Conservation (phyloP, 1,140 invertebrate species). For the Ceratina japonica region DNA sequence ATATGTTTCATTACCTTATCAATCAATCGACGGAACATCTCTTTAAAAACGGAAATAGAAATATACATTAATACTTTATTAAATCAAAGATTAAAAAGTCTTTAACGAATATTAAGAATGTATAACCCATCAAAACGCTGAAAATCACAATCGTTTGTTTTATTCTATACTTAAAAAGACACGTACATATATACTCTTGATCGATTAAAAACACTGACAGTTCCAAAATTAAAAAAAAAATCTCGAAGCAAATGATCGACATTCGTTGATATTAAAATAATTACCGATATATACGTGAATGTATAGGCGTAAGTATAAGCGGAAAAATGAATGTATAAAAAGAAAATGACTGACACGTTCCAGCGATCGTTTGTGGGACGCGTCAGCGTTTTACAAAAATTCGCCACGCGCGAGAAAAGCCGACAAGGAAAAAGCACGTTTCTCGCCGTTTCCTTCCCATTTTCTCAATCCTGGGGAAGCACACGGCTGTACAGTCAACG, state of each 20-base stretch:
- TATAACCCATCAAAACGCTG: too few relatives aligned
- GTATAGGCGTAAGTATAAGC: too few relatives aligned
- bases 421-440: not conserved
- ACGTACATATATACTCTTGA: too few relatives aligned
- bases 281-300: not conserved
- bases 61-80: not conserved
- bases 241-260: too few relatives aligned
- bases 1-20: conserved; percentile 7
- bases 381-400: conserved; percentile 27
- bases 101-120: too few relatives aligned
- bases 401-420: conserved; percentile 8
- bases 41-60: not conserved
- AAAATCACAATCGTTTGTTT: too few relatives aligned
- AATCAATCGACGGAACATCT: not conserved
- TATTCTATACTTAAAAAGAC: too few relatives aligned
- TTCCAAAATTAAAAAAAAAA: too few relatives aligned
- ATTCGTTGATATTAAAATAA: too few relatives aligned
- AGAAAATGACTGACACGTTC: not conserved
- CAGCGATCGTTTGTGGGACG: conserved; percentile 36
- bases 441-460: too few relatives aligned
- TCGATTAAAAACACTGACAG: too few relatives aligned
- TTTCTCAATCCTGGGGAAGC: not conserved
- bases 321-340: not conserved
- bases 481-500: not conserved
- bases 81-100: not conserved